Conservation (phyloP, 2,888 invertebrate genomes). For the Syrphus vitripennis region DNA sequence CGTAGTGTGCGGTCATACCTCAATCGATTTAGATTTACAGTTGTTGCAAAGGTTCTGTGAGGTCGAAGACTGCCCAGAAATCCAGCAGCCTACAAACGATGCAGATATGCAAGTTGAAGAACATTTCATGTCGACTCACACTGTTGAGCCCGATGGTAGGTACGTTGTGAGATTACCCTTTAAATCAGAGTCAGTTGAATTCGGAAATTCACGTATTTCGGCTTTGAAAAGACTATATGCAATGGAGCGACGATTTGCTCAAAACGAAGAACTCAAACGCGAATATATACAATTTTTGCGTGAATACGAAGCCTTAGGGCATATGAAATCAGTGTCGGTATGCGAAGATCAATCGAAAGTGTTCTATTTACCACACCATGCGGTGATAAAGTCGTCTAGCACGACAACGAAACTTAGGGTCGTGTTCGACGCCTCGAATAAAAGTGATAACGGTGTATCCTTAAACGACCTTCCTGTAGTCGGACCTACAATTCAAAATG, state of each 20-base stretch:
- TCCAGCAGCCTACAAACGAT: too few species aligned
- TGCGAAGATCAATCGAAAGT: slow-evolving; percentile 4
- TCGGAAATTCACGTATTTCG: background rate
- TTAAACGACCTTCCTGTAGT: slow-evolving; percentile 10
- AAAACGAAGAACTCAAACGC: slow-evolving; percentile 12
- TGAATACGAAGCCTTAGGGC: slow-evolving; percentile 58
- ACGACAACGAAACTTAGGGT: slow-evolving; percentile 59
- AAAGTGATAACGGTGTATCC: slow-evolving; percentile 23
- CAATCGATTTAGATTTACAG: background rate
- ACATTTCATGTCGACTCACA: background rate
- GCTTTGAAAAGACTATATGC: background rate
- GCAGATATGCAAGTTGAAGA: background rate
- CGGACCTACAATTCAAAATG: slow-evolving; percentile 36
- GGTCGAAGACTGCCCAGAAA: background rate
- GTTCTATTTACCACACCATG: slow-evolving; percentile 63
- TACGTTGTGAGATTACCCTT: background rate
- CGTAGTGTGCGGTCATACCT: background rate
- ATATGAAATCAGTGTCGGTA: slow-evolving; percentile 51
- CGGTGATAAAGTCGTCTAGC: slow-evolving; percentile 51
- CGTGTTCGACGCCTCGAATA: slow-evolving; percentile 57
- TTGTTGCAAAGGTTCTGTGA: background rate
- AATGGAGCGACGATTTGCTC: slow-evolving; percentile 32
- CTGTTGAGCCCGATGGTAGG: background rate
- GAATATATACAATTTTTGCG: slow-evolving; percentile 57
- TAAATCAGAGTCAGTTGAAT: background rate